Conservation (phyloP, 1,140 invertebrate species). For the Pollicipes pollicipes region DNA sequence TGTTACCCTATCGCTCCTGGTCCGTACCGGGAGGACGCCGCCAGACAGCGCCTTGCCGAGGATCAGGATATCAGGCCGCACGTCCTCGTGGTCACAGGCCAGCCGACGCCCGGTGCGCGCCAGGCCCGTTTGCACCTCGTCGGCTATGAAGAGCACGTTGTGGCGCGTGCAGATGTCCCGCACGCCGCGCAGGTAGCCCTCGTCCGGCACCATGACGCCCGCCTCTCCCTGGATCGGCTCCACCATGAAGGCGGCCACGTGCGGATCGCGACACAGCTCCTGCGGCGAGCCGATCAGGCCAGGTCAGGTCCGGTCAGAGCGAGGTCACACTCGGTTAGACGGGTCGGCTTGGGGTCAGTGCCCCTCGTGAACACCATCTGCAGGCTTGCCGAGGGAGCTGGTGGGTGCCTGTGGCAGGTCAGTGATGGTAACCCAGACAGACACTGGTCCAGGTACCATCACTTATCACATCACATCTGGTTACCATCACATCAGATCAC, state of each 20-base stretch:
- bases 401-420: too few relatives aligned
- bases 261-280: slow-evolving; percentile 48
- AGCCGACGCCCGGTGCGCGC: slow-evolving; percentile 78
- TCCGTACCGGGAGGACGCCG: slow-evolving; percentile 83
- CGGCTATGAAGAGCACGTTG: slow-evolving; percentile 93
- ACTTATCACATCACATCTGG: too few relatives aligned
- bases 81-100: slow-evolving; percentile 76
- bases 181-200: slow-evolving; percentile 73
- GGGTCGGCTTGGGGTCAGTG: too few relatives aligned
- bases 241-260: slow-evolving; percentile 92
- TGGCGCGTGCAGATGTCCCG: slow-evolving; percentile 77
- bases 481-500: too few relatives aligned
- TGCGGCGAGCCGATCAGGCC: not conserved
- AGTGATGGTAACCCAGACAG: too few relatives aligned
- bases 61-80: slow-evolving; percentile 77
- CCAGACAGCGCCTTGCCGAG: slow-evolving; percentile 94
- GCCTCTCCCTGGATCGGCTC: slow-evolving; percentile 99
- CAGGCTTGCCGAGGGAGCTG: too few relatives aligned
- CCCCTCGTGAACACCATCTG: too few relatives aligned
- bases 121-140: slow-evolving; percentile 91
- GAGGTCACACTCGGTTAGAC: too few relatives aligned
- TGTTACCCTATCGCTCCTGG: too few relatives aligned
- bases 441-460: too few relatives aligned
- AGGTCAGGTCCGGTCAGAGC: too few relatives aligned
- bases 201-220: slow-evolving; percentile 77